Conservation (phyloP, 2,888 invertebrate genomes). For the Tillus elongatus region DNA sequence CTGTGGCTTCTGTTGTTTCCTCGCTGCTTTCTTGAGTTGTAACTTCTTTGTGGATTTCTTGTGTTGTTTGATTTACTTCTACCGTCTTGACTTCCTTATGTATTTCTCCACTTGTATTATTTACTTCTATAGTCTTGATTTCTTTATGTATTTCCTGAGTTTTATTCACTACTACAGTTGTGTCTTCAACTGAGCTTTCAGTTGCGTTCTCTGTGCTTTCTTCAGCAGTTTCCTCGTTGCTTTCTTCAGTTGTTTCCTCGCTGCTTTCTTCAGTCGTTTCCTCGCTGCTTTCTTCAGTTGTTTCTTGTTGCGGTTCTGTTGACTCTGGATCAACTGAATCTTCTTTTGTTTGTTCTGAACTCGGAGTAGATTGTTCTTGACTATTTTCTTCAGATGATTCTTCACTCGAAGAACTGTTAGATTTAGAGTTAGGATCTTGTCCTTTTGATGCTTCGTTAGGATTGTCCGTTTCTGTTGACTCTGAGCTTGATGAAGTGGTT, state of each 20-base stretch:
- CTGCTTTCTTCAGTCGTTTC: not conserved
- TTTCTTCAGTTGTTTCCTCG: slow-evolving; percentile 2
- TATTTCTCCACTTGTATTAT: slow-evolving; percentile 1
- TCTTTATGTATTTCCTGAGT: too few relatives aligned
- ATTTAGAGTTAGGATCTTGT: not conserved
- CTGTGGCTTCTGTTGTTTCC: not conserved
- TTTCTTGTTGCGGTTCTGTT: too few relatives aligned
- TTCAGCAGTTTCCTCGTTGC: not conserved
- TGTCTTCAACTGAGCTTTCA: too few relatives aligned
- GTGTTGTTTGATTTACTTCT: slow-evolving; percentile 1
- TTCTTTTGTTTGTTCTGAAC: not conserved
- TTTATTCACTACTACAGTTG: too few relatives aligned
- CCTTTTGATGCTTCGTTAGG: not conserved
- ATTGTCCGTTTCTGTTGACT: not conserved
- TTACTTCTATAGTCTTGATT: not conserved
- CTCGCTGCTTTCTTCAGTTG: slow-evolving; percentile 2
- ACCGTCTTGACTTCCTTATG: not conserved
- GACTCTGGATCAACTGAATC: too few relatives aligned
- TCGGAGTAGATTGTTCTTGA: too few relatives aligned
- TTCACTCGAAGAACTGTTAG: not conserved
- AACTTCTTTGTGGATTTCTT: slow-evolving; percentile 1
- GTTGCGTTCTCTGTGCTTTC: too few relatives aligned
- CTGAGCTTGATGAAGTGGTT: not conserved
- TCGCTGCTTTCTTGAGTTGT: not conserved
- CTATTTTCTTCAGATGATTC: slow-evolving; percentile 1